Evolutionary conservation across 2,113 vertebrate genomes (phyloP), one percentile per base, ranked within the genome.

Genomic region (Odontophorus gujanensis): DNA sequence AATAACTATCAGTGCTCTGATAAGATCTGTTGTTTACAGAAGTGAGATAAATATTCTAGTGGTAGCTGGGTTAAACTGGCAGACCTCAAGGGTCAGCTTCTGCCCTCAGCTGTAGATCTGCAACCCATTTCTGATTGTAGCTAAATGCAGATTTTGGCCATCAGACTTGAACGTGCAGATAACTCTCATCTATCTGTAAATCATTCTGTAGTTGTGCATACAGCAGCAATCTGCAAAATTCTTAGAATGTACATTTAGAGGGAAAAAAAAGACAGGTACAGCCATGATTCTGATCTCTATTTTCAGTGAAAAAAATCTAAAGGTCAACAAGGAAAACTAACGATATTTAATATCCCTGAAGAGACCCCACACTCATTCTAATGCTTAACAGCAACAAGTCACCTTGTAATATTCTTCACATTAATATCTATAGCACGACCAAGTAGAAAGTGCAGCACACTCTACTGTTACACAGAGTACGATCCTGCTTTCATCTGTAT

Each of bases 331-430:
- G 40, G 45, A 66, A 78, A 91, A 82, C 61, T 82, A 85, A 81
- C 81, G 65, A 50, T 67, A 72, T 53, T 86, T 83, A 88, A 96
- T 95, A 89, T 73, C 92, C 94, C 94, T 90, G 67, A 86, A 84
- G 83, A 91, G 57, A 71, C 19, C 13, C 66, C n/a, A 20, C 45
- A 73, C 26, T 77, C 79, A 34, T 68, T 59, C 63, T 59, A 86
- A 67, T 36, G 53, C 82, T 82, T 57, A 83, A 89, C 40, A 94
- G 65, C 75, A 85, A 85, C 19, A 71, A 77, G 77, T 94, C 73
- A 86, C 36, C 82, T 91, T 78, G 73, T 43, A 77, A 76, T 57
- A 81, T 34, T 81, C 26, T 85, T 90, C 85, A 86, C 43, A 21
- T 48, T 47, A 81, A 75, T 34, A 84, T 28, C 90, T 93, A 95